Evolutionary conservation across 2,888 invertebrate species (phyloP).

Genomic region (Campaea margaritaria): DNA sequence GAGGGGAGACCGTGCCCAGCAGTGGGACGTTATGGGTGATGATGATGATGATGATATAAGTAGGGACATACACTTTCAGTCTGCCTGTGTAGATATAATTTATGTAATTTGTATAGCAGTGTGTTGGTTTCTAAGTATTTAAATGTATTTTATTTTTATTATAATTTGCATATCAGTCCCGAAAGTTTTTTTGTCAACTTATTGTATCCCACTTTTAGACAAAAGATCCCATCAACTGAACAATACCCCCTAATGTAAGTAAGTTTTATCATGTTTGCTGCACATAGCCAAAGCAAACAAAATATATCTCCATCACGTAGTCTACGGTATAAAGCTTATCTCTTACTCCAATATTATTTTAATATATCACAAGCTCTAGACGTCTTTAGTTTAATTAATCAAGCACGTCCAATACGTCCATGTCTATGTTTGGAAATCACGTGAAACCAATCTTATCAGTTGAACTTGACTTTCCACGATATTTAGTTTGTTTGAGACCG

Average conservation of each 20-base stretch:
- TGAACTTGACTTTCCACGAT: conserved; percentile 18
- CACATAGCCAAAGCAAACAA: neutral
- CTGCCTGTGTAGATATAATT: too few relatives aligned
- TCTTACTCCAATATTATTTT: neutral
- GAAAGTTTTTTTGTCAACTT: too few relatives aligned
- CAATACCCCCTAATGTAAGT: neutral
- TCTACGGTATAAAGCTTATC: conserved; percentile 14
- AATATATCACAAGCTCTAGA: neutral
- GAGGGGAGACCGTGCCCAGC: too few relatives aligned
- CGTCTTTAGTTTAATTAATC: conserved; percentile 18
- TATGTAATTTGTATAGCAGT: too few relatives aligned
- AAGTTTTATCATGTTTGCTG: neutral
- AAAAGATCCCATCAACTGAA: neutral
- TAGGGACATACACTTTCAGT: too few relatives aligned
- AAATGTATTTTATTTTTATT: too few relatives aligned
- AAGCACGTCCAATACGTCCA: conserved; percentile 3
- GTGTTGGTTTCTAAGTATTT: too few relatives aligned
- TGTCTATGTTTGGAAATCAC: conserved; percentile 22
- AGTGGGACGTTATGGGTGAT: too few relatives aligned
- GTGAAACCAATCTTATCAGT: conserved; percentile 24
- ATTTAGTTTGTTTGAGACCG: neutral
- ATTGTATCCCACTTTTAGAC: neutral
- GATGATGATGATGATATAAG: too few relatives aligned
- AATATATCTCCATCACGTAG: conserved; percentile 8
- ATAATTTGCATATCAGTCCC: too few relatives aligned